A percentile compares a stretch with the other conserved stretches of the same genome.
phyloP scores from a whole-genome alignment of 2,797 vertebrate species.

The Darevskia mixta region DNA sequence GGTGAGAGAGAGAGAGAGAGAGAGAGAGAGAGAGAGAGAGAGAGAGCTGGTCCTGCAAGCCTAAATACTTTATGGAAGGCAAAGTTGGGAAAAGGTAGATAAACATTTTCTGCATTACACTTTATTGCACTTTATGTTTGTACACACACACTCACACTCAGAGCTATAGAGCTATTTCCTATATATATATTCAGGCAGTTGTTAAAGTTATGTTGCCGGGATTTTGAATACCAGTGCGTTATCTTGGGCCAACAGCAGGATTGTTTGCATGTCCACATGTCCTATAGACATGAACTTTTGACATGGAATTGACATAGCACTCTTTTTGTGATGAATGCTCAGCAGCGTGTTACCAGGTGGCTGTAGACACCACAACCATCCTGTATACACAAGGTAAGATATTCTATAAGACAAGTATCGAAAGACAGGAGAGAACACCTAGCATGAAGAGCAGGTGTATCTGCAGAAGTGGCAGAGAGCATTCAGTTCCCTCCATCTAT shows the following conservation, averaged over 20 bases:
- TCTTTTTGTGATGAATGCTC: conserved; percentile 34
- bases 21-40: too few relatives aligned
- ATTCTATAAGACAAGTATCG: conserved; percentile 11
- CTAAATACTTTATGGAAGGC: neutral
- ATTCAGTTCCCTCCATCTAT: neutral
- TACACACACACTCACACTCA: neutral
- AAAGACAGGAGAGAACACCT: neutral
- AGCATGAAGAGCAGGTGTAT: neutral
- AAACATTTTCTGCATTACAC: neutral
- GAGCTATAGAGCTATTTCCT: neutral
- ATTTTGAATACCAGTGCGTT: conserved; percentile 5
- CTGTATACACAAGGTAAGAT: conserved; percentile 31
- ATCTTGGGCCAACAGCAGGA: conserved; percentile 25
- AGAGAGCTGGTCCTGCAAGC: neutral
- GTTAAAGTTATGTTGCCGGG: neutral
- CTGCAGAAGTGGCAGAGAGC: neutral
- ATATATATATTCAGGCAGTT: neutral
- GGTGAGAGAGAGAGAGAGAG: neutral
- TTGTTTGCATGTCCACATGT: conserved; percentile 9
- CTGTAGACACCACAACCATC: conserved; percentile 14
- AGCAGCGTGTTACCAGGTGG: neutral
- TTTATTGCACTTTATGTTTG: too few relatives aligned
- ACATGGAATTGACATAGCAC: conserved; percentile 9
- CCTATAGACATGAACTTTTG: conserved; percentile 5
- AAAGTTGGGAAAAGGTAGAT: neutral